These are phyloP conservation scores for Porites cylindrica DNA, from an alignment of 92 coral and sea anemone genomes.

Conservation along the genomic window DNA sequence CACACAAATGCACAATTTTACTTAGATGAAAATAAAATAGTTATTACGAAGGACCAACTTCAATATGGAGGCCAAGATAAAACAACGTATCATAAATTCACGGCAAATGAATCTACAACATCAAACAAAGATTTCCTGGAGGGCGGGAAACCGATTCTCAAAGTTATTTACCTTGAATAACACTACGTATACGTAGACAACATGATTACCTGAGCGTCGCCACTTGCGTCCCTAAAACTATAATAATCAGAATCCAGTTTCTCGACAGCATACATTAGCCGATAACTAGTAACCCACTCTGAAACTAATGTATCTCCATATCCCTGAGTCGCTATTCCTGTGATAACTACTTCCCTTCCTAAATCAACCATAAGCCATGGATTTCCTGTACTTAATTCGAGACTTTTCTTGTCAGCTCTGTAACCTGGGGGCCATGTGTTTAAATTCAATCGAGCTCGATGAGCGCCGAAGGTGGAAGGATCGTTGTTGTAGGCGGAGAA, in stretches of 20 bases:
- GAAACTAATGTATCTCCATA: constrained; percentile 63
- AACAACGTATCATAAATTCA: no score
- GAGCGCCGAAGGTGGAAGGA: constrained; percentile 27
- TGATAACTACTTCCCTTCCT: constrained; percentile 57
- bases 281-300: constrained; percentile 85
- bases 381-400: constrained; percentile 25
- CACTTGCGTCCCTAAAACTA: constrained; percentile 7
- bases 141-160: neutral
- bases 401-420: constrained; percentile 17
- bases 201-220: constrained; percentile 12
- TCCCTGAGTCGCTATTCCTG: constrained; percentile 88
- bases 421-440: constrained; percentile 44
- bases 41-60: no score
- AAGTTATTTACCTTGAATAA: no score
- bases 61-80: neutral
- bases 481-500: constrained; percentile 29
- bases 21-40: no score
- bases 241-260: constrained; percentile 2
- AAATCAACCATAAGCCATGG: constrained; percentile 82
- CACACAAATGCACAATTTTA: no score
- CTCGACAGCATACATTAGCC: constrained; percentile 55
- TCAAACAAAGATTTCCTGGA: neutral
- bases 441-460: constrained; percentile 46
- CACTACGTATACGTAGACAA: neutral
- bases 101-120: neutral